A percentile compares a stretch with the other conserved stretches of the same genome.
Conservation (phyloP, 53 echinoderm and acorn worm genomes). For the Holothuria scabra region DNA sequence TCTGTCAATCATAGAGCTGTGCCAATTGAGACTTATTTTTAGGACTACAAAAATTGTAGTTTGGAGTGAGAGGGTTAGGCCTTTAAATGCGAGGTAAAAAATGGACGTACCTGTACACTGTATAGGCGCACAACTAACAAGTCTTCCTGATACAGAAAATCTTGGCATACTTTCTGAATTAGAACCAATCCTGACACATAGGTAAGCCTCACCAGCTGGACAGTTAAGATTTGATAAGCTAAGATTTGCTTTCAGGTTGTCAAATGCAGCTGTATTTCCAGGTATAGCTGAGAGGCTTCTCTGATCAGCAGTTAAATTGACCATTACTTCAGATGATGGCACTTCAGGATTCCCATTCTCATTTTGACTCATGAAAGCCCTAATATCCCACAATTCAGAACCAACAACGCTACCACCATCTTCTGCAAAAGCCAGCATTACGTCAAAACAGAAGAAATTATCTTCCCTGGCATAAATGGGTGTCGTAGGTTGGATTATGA, state of each 20-base stretch:
- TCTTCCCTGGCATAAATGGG: conserved; percentile 38
- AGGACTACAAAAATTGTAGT: too few species aligned
- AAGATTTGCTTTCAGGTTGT: conserved; percentile 20
- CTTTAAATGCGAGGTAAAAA: too few species aligned
- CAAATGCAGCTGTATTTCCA: neutral
- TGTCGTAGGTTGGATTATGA: neutral
- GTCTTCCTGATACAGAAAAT: conserved; percentile 1
- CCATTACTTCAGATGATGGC: neutral
- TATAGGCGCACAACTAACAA: neutral
- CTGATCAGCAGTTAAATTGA: neutral
- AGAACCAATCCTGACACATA: neutral
- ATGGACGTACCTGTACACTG: neutral
- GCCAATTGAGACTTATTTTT: too few species aligned
- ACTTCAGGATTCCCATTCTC: neutral
- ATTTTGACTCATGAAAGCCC: conserved; percentile 24
- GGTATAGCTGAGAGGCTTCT: neutral
- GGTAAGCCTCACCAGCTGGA: conserved; percentile 9
- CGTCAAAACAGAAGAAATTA: conserved; percentile 4
- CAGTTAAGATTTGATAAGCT: neutral
- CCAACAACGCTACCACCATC: conserved; percentile 35
- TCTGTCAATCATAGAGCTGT: too few species aligned
- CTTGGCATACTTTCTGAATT: neutral
- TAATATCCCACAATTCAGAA: conserved; percentile 2
- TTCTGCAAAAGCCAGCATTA: neutral
- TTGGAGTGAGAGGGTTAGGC: too few species aligned